Percentiles rank a stretch among this genome's conserved stretches.
Conservation (phyloP, 2,113 vertebrate species). For the Malaclemys terrapin region DNA sequence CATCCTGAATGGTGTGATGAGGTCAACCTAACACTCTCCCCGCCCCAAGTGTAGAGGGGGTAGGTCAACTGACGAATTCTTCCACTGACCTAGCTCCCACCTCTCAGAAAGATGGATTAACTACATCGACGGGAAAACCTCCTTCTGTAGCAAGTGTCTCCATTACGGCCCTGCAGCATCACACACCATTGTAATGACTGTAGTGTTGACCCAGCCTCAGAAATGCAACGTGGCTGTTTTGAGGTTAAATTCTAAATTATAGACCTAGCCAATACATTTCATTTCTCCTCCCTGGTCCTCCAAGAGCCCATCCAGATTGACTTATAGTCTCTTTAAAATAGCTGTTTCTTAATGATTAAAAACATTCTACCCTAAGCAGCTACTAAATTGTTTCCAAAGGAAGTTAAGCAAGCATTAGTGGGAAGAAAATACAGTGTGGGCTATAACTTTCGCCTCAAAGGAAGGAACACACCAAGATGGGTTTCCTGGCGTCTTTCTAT, state of each 20-base stretch:
- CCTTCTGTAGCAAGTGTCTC: background rate
- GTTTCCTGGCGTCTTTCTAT: slow-evolving; percentile 63
- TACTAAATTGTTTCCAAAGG: slow-evolving; percentile 74
- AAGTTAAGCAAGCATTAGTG: slow-evolving; percentile 70
- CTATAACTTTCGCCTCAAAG: slow-evolving; percentile 64
- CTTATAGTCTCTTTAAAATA: slow-evolving; percentile 76
- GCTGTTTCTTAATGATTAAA: slow-evolving; percentile 74
- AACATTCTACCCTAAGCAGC: slow-evolving; percentile 68
- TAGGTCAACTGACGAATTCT: background rate
- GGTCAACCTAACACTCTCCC: background rate
- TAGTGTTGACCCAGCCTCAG: background rate
- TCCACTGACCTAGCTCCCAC: background rate
- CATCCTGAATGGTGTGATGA: background rate
- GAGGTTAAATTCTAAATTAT: slow-evolving; percentile 72
- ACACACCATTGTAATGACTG: background rate
- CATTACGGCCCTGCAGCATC: too few relatives aligned
- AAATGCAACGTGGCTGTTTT: slow-evolving; percentile 73
- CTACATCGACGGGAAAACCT: too few relatives aligned
- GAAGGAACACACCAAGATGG: slow-evolving; percentile 58
- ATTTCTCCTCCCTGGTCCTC: slow-evolving; percentile 67
- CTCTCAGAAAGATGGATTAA: background rate
- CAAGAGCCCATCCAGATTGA: slow-evolving; percentile 45
- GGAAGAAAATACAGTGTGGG: slow-evolving; percentile 65
- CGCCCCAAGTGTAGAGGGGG: background rate
- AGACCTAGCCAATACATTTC: slow-evolving; percentile 62